Evolutionary conservation across 2,113 vertebrate genomes (phyloP), one percentile per base, ranked within the genome.

Genomic region (Grammomys dolichurus): DNA sequence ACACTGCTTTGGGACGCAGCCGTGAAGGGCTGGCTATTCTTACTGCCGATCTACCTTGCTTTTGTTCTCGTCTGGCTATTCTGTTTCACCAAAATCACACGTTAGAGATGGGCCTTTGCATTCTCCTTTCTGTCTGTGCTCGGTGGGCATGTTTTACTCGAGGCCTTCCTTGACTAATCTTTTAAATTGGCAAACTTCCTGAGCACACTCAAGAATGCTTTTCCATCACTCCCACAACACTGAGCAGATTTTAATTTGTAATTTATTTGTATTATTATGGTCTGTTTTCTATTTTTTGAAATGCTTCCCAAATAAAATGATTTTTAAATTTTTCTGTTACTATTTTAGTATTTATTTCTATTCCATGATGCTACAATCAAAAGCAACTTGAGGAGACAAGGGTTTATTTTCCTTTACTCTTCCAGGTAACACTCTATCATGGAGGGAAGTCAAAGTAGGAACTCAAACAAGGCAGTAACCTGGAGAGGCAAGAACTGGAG

Each of bases 241-340:
- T 58, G n/a, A n/a, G 17, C n/a, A 86, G 33, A 75, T 94, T 80
- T 73, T 86, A 81, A 81, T 77, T 77, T 24, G n/a, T 72, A 14
- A 22, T 20, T 80, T 28, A 31, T 76, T 51, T 9, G 1, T 87
- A 70, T n/a, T 8, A 40, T 48, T 48, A 28, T 65, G 36, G 24
- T 86, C 43, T 96, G 24, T 48, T 51, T 84, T 56, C 93, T n/a
- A 60, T 36, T 89, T 86, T 28, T 58, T 58, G 76, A 93, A 80
- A 89, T 89, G 48, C 36, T 93, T 20, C 36, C 51, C 5, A n/a
- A 82, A 17, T 51, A 72, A 12, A 82, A 82, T 54, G 8, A 33
- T 87, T 51, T 31, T 36, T 36, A 26, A 36, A 36, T 19, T 88
- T 76, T 3, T 87, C 63, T 82, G 56, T 56, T 36, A 81, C 77